Base-by-base conservation (phyloP, 2,888 invertebrate genomes). In the Drosophila siamana region DNA sequence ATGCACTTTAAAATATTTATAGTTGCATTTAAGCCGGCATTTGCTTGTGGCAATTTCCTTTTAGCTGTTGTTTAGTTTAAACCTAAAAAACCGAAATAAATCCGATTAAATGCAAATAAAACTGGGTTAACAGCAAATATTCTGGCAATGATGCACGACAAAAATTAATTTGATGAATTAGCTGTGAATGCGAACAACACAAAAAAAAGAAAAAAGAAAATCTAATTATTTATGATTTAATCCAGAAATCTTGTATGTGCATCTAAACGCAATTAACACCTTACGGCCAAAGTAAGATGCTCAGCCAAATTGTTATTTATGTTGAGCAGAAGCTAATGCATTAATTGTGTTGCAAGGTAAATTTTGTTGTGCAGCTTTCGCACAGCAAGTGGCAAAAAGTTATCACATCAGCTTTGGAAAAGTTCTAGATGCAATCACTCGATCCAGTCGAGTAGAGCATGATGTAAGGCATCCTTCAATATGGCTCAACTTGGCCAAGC, bases 401-500 rank as follows among this genome's bases (percentile, higher is more conserved):
- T 44, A n/a, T 40, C 16, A 11, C n/a, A 16, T 41, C 26, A 24
- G 50, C n/a, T 40, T 26, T 26, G 2, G n/a, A 9, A 44, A 44
- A 44, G 15, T 44, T 44, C 13, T 11, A 15, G 19, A 24, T 28
- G 9, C n/a, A 43, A 41, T 41, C 24, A 51, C 24, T 9, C 13
- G 9, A 15, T 33, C n/a, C 19, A 19, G 1, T 1, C 19, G 19
- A 19, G 19, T 19, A 19, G 19, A 19, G 19, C 19, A 19, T 19
- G 15, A 33, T 13, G 15, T 40, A n/a, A 13, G n/a, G 43, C n/a
- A 33, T 22, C 15, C 33, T 15, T 30, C 19, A 7, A 30, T 30
- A 38, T n/a, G 19, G 28, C 13, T 15, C 1, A n/a, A 61, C 11
- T 65, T 30, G 30, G 33, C 16, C 22, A 66, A 66, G 38, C 40